Base-by-base conservation (phyloP, 1,140 invertebrate species). In the Calephelis virginiensis region DNA sequence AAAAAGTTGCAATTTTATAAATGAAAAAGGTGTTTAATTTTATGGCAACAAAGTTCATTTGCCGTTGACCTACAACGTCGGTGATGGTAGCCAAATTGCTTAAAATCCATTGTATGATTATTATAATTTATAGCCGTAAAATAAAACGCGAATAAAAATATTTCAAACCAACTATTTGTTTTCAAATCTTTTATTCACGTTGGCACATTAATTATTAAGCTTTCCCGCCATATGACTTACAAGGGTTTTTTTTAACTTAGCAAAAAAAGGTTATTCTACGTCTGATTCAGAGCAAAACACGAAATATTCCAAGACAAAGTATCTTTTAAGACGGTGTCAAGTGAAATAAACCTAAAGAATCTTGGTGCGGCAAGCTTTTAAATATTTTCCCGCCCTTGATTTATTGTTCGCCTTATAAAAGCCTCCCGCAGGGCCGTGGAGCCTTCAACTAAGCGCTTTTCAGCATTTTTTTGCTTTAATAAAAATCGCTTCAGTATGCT, bases 361-460 rank as follows among this genome's bases (percentile, higher is more conserved):
- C 79, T 80, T 79, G 77, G 78, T 73, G 74, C 70, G 50, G 82
- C 83, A 80, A 83, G 82, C 82, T 85, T 84, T 86, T 86, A 86
- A 89, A 85, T 84, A 86, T 87, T 87, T 88, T 73, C 81, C 80
- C 79, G 77, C 74, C 77, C 82, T 81, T 86, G 85, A 88, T 88
- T 88, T 88, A 88, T 88, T 73, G 85, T 77, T 70, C 76, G 77
- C 80, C 78, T 85, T 88, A 88, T 86, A 88, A 85, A 83, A 85
- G 80, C 80, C 78, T 85, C 83, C 82, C 82, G 77, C 81, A 74
- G 84, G 81, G 85, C 77, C 70, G 66, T 67, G 75, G 71, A 76
- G 81, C 73, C 81, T 83, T 77, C 76, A 70, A 65, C 71, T 63
- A 73, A 74, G 71, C 74, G 76, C 80, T 81, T 85, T 84, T 85